phyloP scores from a whole-genome alignment of 30 jellyfish, hydroid and myxozoan genomes.

The Calvadosia cruxmelitensis region DNA sequence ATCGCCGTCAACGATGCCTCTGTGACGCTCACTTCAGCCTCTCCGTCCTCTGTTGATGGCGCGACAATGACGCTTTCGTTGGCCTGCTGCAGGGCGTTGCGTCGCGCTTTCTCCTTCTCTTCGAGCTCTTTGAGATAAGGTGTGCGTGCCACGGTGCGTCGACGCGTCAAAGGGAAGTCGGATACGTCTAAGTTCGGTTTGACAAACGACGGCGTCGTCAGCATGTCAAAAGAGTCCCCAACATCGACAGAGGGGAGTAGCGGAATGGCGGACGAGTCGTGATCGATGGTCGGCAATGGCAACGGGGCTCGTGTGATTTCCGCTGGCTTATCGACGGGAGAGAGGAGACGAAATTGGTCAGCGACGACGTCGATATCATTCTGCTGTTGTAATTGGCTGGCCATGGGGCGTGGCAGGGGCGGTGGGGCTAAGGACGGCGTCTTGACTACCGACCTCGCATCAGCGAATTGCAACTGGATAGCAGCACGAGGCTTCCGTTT shows the following conservation, averaged over 20 bases:
- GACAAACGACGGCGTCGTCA: not conserved
- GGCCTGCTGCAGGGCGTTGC: not conserved
- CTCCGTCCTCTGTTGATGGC: not conserved
- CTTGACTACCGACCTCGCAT: not conserved
- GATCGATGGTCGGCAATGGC: not conserved
- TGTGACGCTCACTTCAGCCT: not conserved
- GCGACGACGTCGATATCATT: not conserved
- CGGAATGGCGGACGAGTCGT: too few relatives aligned
- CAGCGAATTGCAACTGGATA: not conserved
- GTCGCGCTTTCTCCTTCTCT: not conserved
- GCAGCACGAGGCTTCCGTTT: not conserved
- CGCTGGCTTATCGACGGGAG: not conserved
- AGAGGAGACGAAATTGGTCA: not conserved
- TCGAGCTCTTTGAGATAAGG: not conserved
- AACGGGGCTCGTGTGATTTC: not conserved
- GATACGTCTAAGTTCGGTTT: not conserved
- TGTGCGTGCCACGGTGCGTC: not conserved
- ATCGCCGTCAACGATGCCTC: not conserved
- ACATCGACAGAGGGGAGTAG: too few relatives aligned
- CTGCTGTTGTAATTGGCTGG: too few relatives aligned
- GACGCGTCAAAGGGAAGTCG: not conserved
- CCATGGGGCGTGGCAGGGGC: too few relatives aligned
- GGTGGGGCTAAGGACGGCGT: not conserved
- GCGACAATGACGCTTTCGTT: not conserved
- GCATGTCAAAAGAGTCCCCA: not conserved